These are phyloP conservation scores for Amitus sp. DNA, from an alignment of 2,888 invertebrate species.

Conservation along the genomic window DNA sequence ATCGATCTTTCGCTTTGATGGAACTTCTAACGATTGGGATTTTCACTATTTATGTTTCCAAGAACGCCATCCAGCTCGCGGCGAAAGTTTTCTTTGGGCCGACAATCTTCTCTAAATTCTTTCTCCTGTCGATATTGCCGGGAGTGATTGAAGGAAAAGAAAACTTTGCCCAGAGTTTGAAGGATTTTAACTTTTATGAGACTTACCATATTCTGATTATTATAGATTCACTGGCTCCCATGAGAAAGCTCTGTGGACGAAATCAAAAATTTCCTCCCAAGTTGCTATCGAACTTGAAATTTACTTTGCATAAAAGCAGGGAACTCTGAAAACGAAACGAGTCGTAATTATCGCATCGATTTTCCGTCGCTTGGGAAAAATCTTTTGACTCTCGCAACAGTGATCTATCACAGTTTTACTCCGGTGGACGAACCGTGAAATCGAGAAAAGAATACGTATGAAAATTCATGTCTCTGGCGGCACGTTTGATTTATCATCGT, in stretches of 20 bases:
- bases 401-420: constrained; percentile 24
- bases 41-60: constrained; percentile 27
- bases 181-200: not conserved
- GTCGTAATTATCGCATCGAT: no score
- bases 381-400: no score
- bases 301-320: no score
- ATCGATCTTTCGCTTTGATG: not conserved
- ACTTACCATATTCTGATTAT: not conserved
- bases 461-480: constrained; percentile 31
- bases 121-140: constrained; percentile 14
- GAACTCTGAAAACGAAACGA: no score
- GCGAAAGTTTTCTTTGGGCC: constrained; percentile 15
- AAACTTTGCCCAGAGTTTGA: not conserved
- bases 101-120: constrained; percentile 14
- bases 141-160: constrained; percentile 16
- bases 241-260: no score
- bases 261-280: no score
- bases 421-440: constrained; percentile 17
- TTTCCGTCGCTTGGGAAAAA: no score
- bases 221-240: not conserved
- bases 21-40: constrained; percentile 15
- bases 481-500: constrained; percentile 32
- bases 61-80: constrained; percentile 12
- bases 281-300: no score
- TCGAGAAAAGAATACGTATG: constrained; percentile 12